Evolutionary conservation across 2,888 invertebrate genomes (phyloP), one percentile per base, ranked within the genome.

Genomic region (Pycnomerus fuliginosus): DNA sequence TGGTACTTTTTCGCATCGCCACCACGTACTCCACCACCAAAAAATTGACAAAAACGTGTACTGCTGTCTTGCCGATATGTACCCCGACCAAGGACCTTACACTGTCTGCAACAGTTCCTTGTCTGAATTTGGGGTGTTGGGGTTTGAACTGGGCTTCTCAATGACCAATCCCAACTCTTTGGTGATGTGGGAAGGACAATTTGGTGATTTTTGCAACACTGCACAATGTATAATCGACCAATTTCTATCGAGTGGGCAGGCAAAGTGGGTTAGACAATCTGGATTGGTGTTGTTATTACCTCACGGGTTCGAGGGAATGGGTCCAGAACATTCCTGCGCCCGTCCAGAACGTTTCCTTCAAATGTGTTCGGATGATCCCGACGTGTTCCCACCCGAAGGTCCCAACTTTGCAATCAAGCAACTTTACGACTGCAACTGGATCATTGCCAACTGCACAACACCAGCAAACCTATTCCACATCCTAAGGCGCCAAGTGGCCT

Each of bases 401-500:
- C 87, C 87, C 58, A 53, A 58, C 16, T 93, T 91, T 62, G 83
- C 84, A 31, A 89, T 95, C 31, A 85, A 94, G 33, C 98, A 99
- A 73, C 79, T 98, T 52, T 91, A 96, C 71, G 96, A 97, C 70
- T 91, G 87, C 72, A 99, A 99, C 75, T 92, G 91, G 92, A 90
- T 93, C 64, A 90, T 91, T 44, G 93, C 93, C 33, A 97, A 98
- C 75, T 90, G 91, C 73, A 90, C 95, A 41, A 89, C 91, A 2
- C 98, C 98, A 2, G 97, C 94, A 20, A 98, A 96, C 67, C 85
- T 88, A 68, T 99, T 91, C 82, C 98, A 99, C 77, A 87, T 94
- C 64, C 76, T 98, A 65, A 83, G 98, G 54, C 80, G 98, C 41
- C 98, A 99, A 77, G 92, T 98, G 62, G 85, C 87, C 38, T 75